phyloP scores from a whole-genome alignment of 2,888 invertebrate species.

The Tiphia femorata region DNA sequence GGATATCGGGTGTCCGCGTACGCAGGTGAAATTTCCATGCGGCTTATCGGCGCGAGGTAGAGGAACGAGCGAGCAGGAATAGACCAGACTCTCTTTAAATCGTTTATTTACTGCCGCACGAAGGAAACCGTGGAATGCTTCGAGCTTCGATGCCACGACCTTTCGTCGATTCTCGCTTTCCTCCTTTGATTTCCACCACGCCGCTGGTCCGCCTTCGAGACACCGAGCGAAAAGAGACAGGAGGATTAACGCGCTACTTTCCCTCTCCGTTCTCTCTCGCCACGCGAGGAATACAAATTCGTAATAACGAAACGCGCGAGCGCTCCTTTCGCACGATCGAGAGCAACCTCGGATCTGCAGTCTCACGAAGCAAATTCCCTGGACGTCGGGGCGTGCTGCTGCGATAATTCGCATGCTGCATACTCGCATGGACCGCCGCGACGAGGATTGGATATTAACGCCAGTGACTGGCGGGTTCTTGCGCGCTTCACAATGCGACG shows the following conservation, averaged over 20 bases:
- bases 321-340: neutral
- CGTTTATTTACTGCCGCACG: too few relatives aligned
- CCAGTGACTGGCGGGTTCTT: slow-evolving; percentile 19
- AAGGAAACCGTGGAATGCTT: neutral
- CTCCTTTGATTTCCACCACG: neutral
- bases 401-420: slow-evolving; percentile 7
- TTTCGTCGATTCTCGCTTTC: neutral
- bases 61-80: neutral
- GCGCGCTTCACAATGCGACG: slow-evolving; percentile 6
- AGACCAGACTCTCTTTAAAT: too few relatives aligned
- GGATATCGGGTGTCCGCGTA: slow-evolving; percentile 29
- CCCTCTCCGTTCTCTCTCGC: too few relatives aligned
- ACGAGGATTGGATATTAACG: slow-evolving; percentile 14
- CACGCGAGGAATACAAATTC: neutral
- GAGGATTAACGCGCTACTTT: too few relatives aligned
- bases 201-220: too few relatives aligned
- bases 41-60: slow-evolving; percentile 5
- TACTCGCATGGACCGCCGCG: too few relatives aligned
- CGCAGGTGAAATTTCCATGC: slow-evolving; percentile 21
- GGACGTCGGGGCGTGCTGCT: neutral
- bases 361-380: neutral
- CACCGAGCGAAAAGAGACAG: too few relatives aligned
- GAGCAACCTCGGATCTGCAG: too few relatives aligned
- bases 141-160: neutral
- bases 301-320: neutral